Percentiles rank a stretch among this genome's conserved stretches.
These are phyloP conservation scores for Takifugu flavidus DNA, from an alignment of 2,113 vertebrate genomes.

Conservation along the genomic window DNA sequence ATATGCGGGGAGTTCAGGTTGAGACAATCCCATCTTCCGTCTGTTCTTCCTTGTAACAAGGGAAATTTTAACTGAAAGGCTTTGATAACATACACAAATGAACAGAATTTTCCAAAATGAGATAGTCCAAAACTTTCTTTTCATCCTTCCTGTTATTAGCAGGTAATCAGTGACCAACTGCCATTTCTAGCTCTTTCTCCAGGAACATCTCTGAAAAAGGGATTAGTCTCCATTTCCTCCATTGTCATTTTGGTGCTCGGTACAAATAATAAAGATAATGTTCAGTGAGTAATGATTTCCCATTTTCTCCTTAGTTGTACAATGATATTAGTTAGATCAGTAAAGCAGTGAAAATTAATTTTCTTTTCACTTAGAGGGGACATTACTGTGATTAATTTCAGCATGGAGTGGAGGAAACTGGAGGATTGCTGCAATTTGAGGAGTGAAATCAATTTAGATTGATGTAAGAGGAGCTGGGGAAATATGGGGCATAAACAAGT, in stretches of 20 bases:
- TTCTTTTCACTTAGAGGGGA: constrained; percentile 88
- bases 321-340: constrained; percentile 86
- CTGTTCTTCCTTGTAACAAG: constrained; percentile 73
- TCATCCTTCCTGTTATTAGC: constrained; percentile 72
- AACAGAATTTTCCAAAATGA: constrained; percentile 78
- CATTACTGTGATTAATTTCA: constrained; percentile 89
- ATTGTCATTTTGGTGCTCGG: constrained; percentile 82
- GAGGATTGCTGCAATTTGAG: constrained; percentile 78
- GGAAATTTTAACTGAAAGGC: constrained; percentile 81
- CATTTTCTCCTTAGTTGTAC: constrained; percentile 84
- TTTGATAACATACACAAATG: constrained; percentile 95
- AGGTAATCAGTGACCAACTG: constrained; percentile 87
- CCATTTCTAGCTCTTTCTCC: constrained; percentile 86
- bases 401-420: constrained; percentile 72
- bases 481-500: constrained; percentile 65
- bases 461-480: constrained; percentile 59
- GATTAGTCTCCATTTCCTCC: constrained; percentile 79
- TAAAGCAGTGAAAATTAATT: constrained; percentile 89
- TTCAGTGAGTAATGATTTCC: constrained; percentile 91
- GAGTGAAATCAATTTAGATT: constrained; percentile 84
- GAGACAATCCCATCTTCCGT: constrained; percentile 80
- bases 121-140: constrained; percentile 70
- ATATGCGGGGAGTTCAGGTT: constrained; percentile 80
- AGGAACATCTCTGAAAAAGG: constrained; percentile 81
- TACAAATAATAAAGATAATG: constrained; percentile 90